phyloP scores from a whole-genome alignment of 1,140 invertebrate species.

The Acromyrmex charruanus region DNA sequence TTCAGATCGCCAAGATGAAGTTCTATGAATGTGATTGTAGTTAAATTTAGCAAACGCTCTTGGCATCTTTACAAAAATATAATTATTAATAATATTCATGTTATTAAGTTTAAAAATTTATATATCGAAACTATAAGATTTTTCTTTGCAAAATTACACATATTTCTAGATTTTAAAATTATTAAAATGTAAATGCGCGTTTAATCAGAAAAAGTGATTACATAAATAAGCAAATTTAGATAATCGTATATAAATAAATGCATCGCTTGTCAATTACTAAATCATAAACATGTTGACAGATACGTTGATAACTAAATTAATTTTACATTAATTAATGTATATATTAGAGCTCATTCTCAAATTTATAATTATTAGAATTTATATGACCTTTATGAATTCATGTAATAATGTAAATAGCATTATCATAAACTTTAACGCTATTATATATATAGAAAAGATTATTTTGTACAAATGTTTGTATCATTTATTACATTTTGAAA shows the following conservation, averaged over 20 bases:
- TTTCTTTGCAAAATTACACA: not conserved
- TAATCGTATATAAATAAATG: not conserved
- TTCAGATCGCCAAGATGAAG: not conserved
- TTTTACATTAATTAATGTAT: conserved; percentile 16
- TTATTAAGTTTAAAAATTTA: not conserved
- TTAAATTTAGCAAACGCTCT: not conserved
- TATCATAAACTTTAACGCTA: not conserved
- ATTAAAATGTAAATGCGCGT: not conserved
- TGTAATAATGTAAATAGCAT: not conserved
- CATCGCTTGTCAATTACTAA: not conserved
- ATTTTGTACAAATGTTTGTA: not conserved
- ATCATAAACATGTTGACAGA: not conserved
- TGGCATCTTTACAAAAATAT: not conserved
- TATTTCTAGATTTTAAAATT: not conserved
- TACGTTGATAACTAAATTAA: not conserved
- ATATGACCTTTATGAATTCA: not conserved
- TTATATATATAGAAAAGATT: not conserved
- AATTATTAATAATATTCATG: not conserved
- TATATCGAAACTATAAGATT: not conserved
- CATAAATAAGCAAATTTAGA: not conserved
- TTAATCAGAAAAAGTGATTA: not conserved
- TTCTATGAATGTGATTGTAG: not conserved
- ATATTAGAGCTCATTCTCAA: not conserved
- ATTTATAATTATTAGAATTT: not conserved
- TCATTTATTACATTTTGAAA: not conserved